Evolutionary conservation across 2,888 invertebrate genomes (phyloP), one percentile per base, ranked within the genome.

Genomic region (Drosophila parthenogenetica): DNA sequence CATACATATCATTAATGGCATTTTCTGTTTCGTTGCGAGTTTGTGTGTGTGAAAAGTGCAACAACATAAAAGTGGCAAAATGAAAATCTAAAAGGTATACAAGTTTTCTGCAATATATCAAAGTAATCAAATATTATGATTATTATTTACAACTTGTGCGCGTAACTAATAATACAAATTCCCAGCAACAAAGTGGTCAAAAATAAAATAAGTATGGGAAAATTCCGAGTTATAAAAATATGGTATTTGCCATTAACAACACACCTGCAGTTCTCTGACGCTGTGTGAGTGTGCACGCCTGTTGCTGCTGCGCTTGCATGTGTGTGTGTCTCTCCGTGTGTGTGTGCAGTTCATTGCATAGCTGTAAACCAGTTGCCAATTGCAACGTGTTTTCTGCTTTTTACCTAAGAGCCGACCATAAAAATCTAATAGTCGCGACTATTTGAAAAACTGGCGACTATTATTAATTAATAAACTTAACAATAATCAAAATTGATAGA

Each of bases 291-390:
- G 19, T 50, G 43, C 51, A 43, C 43, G 32, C 37, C 43, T 5
- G 32, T n/a, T 62, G 42, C 29, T 25, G 25, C 25, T 29, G 29
- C 29, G 29, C 29, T 8, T 49, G 16, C 22, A 5, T 17, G 11
- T 32, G 55, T 50, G 13, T 51, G 22, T 57, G 57, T 42, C 53
- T 50, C 3, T 22, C 22, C 5, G 11, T 43, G 59, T 62, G 11
- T 40, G 67, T 62, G 73, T 50, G 55, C 60, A 53, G 69, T 51
- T 71, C 79, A 83, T 82, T 87, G 86, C 88, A 82, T 79, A 88
- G 86, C 80, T 86, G 86, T 88, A 83, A 88, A 83, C 88, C 88
- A 83, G 83, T 83, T 83, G 88, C 80, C 80, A 83, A 83, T 83
- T 83, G 89, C 83, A 83, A 88, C 83, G 83, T 88, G 82, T 83